Conservation (phyloP, 2,888 invertebrate genomes). For the Macropis europaea region DNA sequence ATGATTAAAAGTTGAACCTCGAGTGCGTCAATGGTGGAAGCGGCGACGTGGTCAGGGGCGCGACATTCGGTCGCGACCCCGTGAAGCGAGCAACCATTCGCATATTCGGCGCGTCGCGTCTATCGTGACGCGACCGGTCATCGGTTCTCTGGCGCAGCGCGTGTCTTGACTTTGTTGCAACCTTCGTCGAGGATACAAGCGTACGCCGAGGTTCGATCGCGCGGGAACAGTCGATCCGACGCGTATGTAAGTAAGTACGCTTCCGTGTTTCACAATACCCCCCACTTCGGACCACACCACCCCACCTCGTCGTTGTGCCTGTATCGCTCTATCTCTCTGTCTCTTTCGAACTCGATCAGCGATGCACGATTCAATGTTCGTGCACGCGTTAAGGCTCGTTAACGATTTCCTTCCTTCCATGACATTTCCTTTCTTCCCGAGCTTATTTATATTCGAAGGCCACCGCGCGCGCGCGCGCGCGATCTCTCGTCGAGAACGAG, state of each 20-base stretch:
- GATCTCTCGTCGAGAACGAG: neutral
- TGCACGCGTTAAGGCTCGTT: neutral
- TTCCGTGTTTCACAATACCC: slow-evolving; percentile 5
- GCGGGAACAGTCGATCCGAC: neutral
- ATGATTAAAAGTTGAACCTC: slow-evolving; percentile 65
- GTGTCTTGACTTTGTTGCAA: neutral
- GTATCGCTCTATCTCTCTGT: neutral
- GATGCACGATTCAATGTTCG: neutral
- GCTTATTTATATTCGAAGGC: slow-evolving; percentile 52
- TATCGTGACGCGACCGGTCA: neutral
- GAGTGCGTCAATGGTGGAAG: slow-evolving; percentile 66
- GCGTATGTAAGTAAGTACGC: too few species aligned
- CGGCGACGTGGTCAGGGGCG: slow-evolving; percentile 62
- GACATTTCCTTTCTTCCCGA: slow-evolving; percentile 26
- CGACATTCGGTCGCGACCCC: slow-evolving; percentile 47
- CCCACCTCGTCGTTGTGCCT: neutral
- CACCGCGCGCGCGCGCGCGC: neutral
- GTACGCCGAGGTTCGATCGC: neutral
- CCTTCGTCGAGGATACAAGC: slow-evolving; percentile 6
- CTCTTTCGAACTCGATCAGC: neutral
- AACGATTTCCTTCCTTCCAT: slow-evolving; percentile 37
- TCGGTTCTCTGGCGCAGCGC: neutral
- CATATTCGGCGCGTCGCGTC: slow-evolving; percentile 4
- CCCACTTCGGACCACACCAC: neutral
- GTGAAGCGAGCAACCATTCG: slow-evolving; percentile 31